Conservation (phyloP, 92 coral and sea anemone genomes). For the Micromussa lordhowensis region DNA sequence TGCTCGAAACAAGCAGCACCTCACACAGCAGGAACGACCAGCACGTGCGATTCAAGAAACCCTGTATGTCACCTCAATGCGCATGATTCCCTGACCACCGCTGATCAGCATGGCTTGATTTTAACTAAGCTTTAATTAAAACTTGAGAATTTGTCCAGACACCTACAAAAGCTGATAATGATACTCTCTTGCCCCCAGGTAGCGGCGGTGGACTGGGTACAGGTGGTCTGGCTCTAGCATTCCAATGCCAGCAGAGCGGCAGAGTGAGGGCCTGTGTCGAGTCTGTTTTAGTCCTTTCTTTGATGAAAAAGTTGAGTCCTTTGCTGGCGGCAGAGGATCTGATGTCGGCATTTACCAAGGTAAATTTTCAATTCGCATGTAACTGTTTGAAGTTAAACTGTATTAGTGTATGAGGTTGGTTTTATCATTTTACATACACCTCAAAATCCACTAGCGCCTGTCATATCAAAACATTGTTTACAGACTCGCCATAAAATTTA, state of each 20-base stretch:
- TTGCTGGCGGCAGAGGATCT: constrained; percentile 77
- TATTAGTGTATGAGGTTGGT: too few species aligned
- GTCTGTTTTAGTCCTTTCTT: constrained; percentile 72
- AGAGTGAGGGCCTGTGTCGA: constrained; percentile 94
- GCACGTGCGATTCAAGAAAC: too few species aligned
- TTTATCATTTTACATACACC: too few species aligned
- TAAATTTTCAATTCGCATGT: not conserved
- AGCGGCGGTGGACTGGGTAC: constrained; percentile 79
- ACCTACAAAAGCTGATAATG: not conserved
- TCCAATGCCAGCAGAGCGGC: constrained; percentile 76
- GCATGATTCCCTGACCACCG: too few species aligned
- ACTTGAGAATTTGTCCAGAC: not conserved
- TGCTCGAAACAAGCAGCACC: too few species aligned
- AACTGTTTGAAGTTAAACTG: not conserved
- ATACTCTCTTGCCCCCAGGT: constrained; percentile 43
- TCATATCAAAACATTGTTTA: too few species aligned
- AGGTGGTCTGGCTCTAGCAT: constrained; percentile 90
- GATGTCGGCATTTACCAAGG: constrained; percentile 80
- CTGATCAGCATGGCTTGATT: too few species aligned
- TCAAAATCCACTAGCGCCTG: too few species aligned
- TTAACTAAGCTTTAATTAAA: too few species aligned
- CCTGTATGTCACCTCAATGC: too few species aligned
- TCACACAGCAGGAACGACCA: too few species aligned
- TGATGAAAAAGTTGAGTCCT: constrained; percentile 80
- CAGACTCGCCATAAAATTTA: too few species aligned